Percentiles rank a stretch among this genome's conserved stretches.
These are phyloP conservation scores for Cirrhinus mrigala DNA, from an alignment of 2,797 vertebrate species.

Conservation along the genomic window DNA sequence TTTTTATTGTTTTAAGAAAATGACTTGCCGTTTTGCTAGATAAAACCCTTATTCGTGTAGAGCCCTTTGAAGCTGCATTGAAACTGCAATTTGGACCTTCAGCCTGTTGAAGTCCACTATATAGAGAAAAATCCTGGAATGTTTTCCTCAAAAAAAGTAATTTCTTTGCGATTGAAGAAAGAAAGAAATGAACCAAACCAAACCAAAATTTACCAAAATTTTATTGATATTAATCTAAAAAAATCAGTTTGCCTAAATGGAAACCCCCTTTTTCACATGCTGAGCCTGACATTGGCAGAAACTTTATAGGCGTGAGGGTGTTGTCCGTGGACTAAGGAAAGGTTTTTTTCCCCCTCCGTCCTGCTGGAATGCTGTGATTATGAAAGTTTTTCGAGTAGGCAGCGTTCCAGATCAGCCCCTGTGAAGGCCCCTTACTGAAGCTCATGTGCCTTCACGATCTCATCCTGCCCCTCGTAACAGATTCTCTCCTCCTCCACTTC, in stretches of 20 bases:
- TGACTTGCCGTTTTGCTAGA: too few species aligned
- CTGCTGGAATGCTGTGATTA: conserved; percentile 60
- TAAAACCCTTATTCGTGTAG: too few species aligned
- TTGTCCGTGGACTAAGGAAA: conserved; percentile 50
- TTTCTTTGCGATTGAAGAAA: too few species aligned
- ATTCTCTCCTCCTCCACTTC: background rate
- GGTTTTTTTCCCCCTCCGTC: conserved; percentile 1
- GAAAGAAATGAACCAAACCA: too few species aligned
- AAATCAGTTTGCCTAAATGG: background rate
- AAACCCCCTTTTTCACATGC: background rate
- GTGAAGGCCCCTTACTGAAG: conserved; percentile 39
- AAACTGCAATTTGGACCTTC: too few species aligned
- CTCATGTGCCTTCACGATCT: conserved; percentile 3
- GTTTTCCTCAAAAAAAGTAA: too few species aligned
- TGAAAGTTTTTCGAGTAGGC: conserved; percentile 62
- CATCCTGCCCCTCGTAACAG: background rate
- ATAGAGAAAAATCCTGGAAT: too few species aligned
- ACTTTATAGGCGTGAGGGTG: conserved; percentile 59
- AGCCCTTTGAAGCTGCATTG: too few species aligned
- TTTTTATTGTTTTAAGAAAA: too few species aligned
- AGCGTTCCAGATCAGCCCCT: conserved; percentile 54
- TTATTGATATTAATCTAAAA: too few species aligned
- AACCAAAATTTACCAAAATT: too few species aligned
- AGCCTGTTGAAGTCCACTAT: too few species aligned
- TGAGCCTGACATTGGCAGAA: background rate